phyloP scores from a whole-genome alignment of 37 sponge, comb jelly and placozoan genomes.

The Dysidea cf. avara region DNA sequence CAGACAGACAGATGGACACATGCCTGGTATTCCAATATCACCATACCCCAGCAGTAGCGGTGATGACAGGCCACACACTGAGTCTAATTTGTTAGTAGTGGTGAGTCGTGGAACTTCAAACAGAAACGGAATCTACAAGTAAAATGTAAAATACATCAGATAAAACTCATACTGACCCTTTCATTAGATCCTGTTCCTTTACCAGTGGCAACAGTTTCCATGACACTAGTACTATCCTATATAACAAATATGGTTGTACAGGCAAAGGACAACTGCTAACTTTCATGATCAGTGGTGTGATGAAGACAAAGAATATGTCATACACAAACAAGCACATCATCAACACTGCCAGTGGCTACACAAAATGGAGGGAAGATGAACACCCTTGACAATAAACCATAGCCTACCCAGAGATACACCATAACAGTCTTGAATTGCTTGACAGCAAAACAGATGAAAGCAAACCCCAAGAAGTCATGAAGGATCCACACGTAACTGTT shows the following conservation, averaged over 20 bases:
- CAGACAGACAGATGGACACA: too few relatives aligned
- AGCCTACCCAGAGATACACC: too few relatives aligned
- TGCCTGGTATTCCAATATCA: constrained; percentile 69
- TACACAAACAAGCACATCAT: constrained; percentile 78
- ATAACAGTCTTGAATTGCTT: background rate
- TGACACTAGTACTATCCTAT: constrained; percentile 79
- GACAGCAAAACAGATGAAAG: constrained; percentile 23
- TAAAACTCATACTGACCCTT: background rate
- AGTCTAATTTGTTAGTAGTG: too few relatives aligned
- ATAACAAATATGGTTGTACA: background rate
- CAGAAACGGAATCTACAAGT: constrained; percentile 25
- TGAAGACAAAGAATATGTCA: constrained; percentile 91
- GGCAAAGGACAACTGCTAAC: constrained; percentile 28
- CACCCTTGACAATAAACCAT: constrained; percentile 9
- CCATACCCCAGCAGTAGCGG: constrained; percentile 64
- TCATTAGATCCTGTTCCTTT: constrained; percentile 8
- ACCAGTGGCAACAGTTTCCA: constrained; percentile 82
- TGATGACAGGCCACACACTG: too few relatives aligned
- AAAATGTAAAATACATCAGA: constrained; percentile 1
- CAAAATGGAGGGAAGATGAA: background rate
- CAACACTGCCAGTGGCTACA: constrained; percentile 63
- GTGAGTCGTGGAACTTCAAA: constrained; percentile 46
- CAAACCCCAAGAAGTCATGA: constrained; percentile 60
- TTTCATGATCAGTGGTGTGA: constrained; percentile 79
- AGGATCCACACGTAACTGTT: constrained; percentile 54